Base-by-base conservation (phyloP, 2,797 vertebrate species). In the Ambastaia sidthimunki region DNA sequence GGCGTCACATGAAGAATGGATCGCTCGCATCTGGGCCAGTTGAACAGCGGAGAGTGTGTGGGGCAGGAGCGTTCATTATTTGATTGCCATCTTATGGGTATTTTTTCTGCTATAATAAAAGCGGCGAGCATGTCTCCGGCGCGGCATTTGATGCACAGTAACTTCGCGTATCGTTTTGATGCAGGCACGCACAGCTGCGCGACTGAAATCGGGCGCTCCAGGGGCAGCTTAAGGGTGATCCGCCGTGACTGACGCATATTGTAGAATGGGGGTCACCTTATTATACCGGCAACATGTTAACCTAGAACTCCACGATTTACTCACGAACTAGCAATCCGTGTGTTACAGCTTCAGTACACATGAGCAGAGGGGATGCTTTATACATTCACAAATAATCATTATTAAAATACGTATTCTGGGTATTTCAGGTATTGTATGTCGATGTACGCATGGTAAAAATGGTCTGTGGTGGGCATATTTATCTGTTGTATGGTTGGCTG, bases 401-500 rank as follows among this genome's bases (percentile, higher is more conserved):
- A 21, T 76, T 52, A 11, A 28, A 6, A 57, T 66, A 34, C 34
- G 23, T 75, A 37, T 65, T 59, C 10, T 19, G 69, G 50, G 28
- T 52, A 52, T 82, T 66, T 78, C 34, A 66, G 59, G 63, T 80
- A 50, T 83, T 65, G 69, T 80, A 50, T 83, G 82, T 50, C 74
- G 80, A 82, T 75, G 74, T 19, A 76, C 66, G 67, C 41, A 62
- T 81, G 83, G 86, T 85, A 87, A 71, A 86, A 86, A 90, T 89
- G 82, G 89, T 88, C 83, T 85, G 28, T 57, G 85, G 91, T 90
- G 86, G 70, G 87, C 86, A 88, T 86, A 89, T 93, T 91, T 88
- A 92, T 87, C 89, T 90, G 89, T 88, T 90, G 82, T 90, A 89
- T 82, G 88, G 88, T 88, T 87, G 89, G 76, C 66, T 87, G 90